phyloP scores from a whole-genome alignment of 2,888 invertebrate genomes.

The Apoda limacodes region DNA sequence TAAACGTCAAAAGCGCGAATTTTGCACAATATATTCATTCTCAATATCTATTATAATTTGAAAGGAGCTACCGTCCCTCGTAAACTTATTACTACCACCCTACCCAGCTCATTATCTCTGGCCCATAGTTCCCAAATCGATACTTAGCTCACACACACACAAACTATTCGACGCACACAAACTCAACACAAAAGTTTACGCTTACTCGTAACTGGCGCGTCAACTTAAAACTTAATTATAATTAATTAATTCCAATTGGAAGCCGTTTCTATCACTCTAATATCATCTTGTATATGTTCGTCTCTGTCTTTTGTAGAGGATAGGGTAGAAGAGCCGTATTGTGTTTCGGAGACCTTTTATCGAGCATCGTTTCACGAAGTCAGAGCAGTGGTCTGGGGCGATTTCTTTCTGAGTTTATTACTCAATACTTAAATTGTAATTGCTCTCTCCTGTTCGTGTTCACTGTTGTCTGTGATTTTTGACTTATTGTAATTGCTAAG shows the following conservation, averaged over 20 bases:
- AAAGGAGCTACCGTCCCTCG: constrained; percentile 40
- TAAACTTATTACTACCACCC: constrained; percentile 61
- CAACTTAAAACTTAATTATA: constrained; percentile 87
- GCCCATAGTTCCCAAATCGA: constrained; percentile 62
- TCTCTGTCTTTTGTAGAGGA: constrained; percentile 42
- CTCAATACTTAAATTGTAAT: constrained; percentile 53
- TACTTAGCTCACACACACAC: constrained; percentile 51
- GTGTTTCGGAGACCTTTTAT: constrained; percentile 68
- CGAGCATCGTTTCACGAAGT: constrained; percentile 59
- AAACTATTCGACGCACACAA: constrained; percentile 16
- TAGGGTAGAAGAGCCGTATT: constrained; percentile 58
- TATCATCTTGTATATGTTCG: constrained; percentile 54
- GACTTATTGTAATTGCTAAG: no score
- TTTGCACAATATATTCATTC: no score
- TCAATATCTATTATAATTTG: no score
- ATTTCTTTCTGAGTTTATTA: constrained; percentile 63
- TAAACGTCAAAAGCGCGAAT: no score
- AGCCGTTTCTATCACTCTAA: constrained; percentile 48
- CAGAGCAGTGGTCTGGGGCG: constrained; percentile 52
- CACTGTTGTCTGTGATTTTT: no score
- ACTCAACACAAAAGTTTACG: constrained; percentile 50
- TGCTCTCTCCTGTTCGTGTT: no score
- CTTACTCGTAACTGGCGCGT: constrained; percentile 70
- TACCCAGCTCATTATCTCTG: constrained; percentile 64
- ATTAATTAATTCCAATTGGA: constrained; percentile 83